Conservation (phyloP, 2,888 invertebrate species). For the Nomada hirtipes region DNA sequence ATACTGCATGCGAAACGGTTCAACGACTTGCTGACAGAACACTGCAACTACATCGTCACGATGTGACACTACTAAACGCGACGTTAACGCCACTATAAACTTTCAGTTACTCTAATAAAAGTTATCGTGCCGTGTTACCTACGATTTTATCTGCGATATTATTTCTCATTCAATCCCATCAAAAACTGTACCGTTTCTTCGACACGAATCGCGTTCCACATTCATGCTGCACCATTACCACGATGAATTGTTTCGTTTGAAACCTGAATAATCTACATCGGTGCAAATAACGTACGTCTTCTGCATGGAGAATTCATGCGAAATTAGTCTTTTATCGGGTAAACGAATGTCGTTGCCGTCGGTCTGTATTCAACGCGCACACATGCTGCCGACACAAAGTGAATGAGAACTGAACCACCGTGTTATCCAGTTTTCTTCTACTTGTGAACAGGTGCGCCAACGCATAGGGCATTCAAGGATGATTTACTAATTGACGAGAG, state of each 20-base stretch:
- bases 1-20: neutral
- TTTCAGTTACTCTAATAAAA: constrained; percentile 54
- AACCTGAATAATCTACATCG: neutral
- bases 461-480: neutral
- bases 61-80: constrained; percentile 36
- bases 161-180: constrained; percentile 19
- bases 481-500: constrained; percentile 17
- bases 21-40: constrained; percentile 3
- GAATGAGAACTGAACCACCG: neutral
- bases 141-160: constrained; percentile 40
- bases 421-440: neutral
- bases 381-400: neutral
- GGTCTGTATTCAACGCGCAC: constrained; percentile 3
- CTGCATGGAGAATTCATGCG: constrained; percentile 3
- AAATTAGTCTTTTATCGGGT: constrained; percentile 1
- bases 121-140: constrained; percentile 36
- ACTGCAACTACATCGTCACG: constrained; percentile 6
- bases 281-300: neutral
- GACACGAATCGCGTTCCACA: neutral
- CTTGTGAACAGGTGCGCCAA: constrained; percentile 16
- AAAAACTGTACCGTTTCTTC: neutral
- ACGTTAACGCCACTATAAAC: constrained; percentile 53
- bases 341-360: too few species aligned
- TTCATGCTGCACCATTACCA: neutral
- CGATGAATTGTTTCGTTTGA: neutral